These are phyloP conservation scores for Leptinotarsa undecemlineata DNA, from an alignment of 1,140 invertebrate genomes.

Conservation along the genomic window DNA sequence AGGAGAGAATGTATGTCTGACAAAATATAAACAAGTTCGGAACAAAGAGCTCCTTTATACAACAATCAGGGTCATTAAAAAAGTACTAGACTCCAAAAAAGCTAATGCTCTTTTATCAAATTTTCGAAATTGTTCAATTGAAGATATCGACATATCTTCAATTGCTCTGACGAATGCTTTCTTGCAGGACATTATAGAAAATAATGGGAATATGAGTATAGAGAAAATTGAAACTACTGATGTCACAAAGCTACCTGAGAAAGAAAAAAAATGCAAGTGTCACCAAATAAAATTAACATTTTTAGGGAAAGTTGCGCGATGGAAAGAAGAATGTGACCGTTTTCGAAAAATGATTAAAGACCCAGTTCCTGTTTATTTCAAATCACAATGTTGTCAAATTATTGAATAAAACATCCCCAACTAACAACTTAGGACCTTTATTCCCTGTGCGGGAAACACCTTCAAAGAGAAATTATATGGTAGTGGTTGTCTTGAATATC, in stretches of 20 bases:
- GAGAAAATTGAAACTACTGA: slow-evolving; percentile 6
- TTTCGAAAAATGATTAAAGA: slow-evolving; percentile 26
- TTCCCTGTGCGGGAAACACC: too few relatives aligned
- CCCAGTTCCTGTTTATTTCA: slow-evolving; percentile 31
- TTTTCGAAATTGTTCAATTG: background rate
- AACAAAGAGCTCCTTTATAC: slow-evolving; percentile 14
- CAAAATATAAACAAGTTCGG: background rate
- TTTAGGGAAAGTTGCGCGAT: slow-evolving; percentile 27
- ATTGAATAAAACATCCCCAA: background rate
- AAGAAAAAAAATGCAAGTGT: slow-evolving; percentile 22
- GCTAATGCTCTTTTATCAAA: background rate
- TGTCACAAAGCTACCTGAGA: background rate
- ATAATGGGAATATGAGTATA: too few relatives aligned
- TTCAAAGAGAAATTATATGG: too few relatives aligned
- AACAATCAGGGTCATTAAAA: slow-evolving; percentile 26
- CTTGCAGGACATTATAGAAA: too few relatives aligned
- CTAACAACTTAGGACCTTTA: too few relatives aligned
- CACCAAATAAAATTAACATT: slow-evolving; percentile 22
- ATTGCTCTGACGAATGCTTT: too few relatives aligned
- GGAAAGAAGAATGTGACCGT: slow-evolving; percentile 26
- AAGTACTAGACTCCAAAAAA: slow-evolving; percentile 11
- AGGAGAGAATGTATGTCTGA: background rate
- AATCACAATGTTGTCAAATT: slow-evolving; percentile 33
- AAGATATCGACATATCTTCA: slow-evolving; percentile 8
- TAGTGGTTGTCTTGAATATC: too few relatives aligned